Evolutionary conservation across 2,797 vertebrate genomes (phyloP).

Genomic region (Molossus molossus): DNA sequence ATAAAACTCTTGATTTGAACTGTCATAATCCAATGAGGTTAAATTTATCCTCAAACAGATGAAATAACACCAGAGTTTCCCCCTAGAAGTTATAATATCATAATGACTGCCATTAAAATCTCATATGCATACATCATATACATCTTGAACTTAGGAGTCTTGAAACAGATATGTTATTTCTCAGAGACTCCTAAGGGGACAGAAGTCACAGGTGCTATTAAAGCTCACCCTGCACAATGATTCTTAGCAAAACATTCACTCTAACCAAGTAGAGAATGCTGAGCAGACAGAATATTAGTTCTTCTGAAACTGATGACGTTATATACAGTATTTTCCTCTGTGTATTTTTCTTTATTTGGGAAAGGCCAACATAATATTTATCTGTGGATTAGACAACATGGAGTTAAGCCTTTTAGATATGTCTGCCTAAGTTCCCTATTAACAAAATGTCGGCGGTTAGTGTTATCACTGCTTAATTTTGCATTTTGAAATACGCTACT

Average conservation of each 20-base stretch:
- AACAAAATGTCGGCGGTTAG: not conserved
- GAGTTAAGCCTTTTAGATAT: slow-evolving; percentile 57
- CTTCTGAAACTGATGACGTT: slow-evolving; percentile 54
- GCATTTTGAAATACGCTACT: not conserved
- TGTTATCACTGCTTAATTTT: not conserved
- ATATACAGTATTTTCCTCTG: slow-evolving; percentile 48
- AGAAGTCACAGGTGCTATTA: not conserved
- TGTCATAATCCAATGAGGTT: slow-evolving; percentile 66
- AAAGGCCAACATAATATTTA: slow-evolving; percentile 75
- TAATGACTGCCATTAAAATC: slow-evolving; percentile 79
- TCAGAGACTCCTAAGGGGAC: slow-evolving; percentile 47
- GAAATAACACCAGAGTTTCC: slow-evolving; percentile 61
- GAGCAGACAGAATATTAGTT: slow-evolving; percentile 19
- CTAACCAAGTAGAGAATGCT: not conserved
- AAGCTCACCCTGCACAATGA: slow-evolving; percentile 8
- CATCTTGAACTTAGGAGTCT: slow-evolving; percentile 61
- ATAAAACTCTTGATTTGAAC: slow-evolving; percentile 77
- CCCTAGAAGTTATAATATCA: slow-evolving; percentile 78
- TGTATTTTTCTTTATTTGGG: slow-evolving; percentile 67
- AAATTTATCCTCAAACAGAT: slow-evolving; percentile 76
- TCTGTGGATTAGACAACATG: slow-evolving; percentile 59
- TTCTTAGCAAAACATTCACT: not conserved
- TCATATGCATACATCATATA: slow-evolving; percentile 62
- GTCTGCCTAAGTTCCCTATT: slow-evolving; percentile 47
- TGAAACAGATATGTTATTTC: slow-evolving; percentile 63